These are phyloP conservation scores for Gracilinanus agilis DNA, from an alignment of 2,113 vertebrate genomes.

Conservation along the genomic window DNA sequence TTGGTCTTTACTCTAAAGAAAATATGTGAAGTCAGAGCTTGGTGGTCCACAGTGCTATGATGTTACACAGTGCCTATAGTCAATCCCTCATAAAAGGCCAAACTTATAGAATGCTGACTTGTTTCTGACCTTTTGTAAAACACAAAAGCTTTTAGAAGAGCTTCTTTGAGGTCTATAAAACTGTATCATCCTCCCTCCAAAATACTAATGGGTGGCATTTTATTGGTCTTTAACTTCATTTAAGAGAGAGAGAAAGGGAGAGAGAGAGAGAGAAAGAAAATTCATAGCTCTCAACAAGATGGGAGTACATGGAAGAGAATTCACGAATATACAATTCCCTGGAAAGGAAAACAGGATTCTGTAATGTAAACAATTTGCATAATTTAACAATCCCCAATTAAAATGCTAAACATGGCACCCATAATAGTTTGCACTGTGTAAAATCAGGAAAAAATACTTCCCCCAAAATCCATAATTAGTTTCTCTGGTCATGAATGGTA, in stretches of 20 bases:
- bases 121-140: constrained; percentile 34
- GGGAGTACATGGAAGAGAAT: background rate
- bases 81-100: background rate
- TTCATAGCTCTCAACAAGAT: constrained; percentile 4
- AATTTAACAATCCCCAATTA: constrained; percentile 71
- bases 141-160: background rate
- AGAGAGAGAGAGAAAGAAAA: background rate
- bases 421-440: constrained; percentile 33
- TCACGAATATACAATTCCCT: background rate
- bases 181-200: constrained; percentile 3
- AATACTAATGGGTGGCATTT: constrained; percentile 34
- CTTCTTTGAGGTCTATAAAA: constrained; percentile 32
- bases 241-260: background rate
- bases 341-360: constrained; percentile 3
- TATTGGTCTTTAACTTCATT: constrained; percentile 55
- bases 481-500: constrained; percentile 22
- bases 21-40: background rate
- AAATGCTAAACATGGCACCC: constrained; percentile 68
- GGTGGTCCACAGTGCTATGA: background rate
- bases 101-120: background rate
- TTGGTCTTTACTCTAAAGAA: background rate
- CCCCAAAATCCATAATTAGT: constrained; percentile 37
- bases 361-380: constrained; percentile 59
- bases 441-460: constrained; percentile 62
- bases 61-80: rapidly evolving